These are phyloP conservation scores for Trachymyrmex septentrionalis DNA, from an alignment of 1,140 invertebrate genomes.

Conservation along the genomic window DNA sequence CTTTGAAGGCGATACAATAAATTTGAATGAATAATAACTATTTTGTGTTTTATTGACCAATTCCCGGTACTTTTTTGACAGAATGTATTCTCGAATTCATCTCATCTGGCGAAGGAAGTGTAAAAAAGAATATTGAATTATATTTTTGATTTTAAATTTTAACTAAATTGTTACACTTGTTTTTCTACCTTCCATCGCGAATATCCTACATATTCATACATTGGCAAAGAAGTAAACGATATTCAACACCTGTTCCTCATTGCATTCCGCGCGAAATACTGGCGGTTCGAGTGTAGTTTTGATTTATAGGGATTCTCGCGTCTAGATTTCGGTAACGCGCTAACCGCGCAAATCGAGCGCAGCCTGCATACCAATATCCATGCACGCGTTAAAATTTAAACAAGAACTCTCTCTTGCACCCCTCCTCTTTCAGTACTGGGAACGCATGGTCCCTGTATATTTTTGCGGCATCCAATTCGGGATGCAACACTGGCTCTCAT, in stretches of 20 bases:
- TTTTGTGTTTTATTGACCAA: too few species aligned
- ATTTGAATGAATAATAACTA: too few species aligned
- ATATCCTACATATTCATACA: conserved; percentile 37
- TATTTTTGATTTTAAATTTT: neutral
- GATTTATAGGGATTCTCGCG: conserved; percentile 46
- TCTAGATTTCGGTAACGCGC: conserved; percentile 53
- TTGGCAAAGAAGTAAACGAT: conserved; percentile 41
- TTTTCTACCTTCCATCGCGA: neutral
- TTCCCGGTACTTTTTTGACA: too few species aligned
- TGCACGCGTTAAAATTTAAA: conserved; percentile 52
- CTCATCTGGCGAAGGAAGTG: neutral
- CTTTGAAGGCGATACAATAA: too few species aligned
- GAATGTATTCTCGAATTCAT: neutral
- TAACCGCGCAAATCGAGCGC: conserved; percentile 52
- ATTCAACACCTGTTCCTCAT: conserved; percentile 16
- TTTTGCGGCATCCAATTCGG: conserved; percentile 21
- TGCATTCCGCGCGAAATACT: conserved; percentile 31
- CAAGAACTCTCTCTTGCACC: conserved; percentile 30
- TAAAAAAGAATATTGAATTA: neutral
- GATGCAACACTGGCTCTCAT: conserved; percentile 25
- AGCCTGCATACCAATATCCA: conserved; percentile 41
- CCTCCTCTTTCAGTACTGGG: neutral
- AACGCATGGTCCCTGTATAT: conserved; percentile 27
- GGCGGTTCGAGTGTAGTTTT: conserved; percentile 38
- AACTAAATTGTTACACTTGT: neutral